Conservation (phyloP, 2,888 invertebrate genomes). For the Maniola hyperantus region DNA sequence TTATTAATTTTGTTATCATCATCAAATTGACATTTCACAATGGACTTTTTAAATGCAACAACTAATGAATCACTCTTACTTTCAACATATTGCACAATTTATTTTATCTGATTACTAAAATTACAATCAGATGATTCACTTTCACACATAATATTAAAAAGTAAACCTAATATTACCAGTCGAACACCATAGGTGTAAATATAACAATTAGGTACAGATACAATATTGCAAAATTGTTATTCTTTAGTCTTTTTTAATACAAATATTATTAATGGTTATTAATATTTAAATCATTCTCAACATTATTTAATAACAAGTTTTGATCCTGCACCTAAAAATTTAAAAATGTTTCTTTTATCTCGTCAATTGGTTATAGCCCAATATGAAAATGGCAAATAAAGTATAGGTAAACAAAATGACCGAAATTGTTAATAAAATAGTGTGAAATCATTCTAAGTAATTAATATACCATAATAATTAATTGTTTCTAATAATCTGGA, state of each 20-base stretch:
- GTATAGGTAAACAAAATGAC: too few species aligned
- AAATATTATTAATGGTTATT: not conserved
- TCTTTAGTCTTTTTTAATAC: constrained; percentile 12
- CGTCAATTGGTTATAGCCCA: too few species aligned
- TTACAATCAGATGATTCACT: not conserved
- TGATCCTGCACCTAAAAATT: not conserved
- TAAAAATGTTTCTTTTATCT: not conserved
- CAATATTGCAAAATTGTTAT: constrained; percentile 8
- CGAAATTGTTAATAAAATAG: too few species aligned
- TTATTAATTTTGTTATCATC: not conserved
- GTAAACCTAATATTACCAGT: constrained; percentile 31
- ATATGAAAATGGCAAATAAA: too few species aligned
- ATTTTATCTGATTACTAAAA: not conserved
- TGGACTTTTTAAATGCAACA: not conserved
- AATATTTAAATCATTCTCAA: not conserved
- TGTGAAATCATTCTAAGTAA: too few species aligned
- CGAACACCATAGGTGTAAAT: constrained; percentile 35
- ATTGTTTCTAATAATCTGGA: too few species aligned
- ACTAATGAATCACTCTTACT: too few species aligned
- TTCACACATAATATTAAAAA: constrained; percentile 8
- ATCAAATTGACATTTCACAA: constrained; percentile 7
- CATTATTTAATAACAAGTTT: constrained; percentile 15
- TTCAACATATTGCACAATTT: constrained; percentile 28
- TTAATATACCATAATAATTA: too few species aligned
- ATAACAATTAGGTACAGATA: constrained; percentile 13